Evolutionary conservation across 2,113 vertebrate species (phyloP).

Genomic region (Anguilla rostrata): DNA sequence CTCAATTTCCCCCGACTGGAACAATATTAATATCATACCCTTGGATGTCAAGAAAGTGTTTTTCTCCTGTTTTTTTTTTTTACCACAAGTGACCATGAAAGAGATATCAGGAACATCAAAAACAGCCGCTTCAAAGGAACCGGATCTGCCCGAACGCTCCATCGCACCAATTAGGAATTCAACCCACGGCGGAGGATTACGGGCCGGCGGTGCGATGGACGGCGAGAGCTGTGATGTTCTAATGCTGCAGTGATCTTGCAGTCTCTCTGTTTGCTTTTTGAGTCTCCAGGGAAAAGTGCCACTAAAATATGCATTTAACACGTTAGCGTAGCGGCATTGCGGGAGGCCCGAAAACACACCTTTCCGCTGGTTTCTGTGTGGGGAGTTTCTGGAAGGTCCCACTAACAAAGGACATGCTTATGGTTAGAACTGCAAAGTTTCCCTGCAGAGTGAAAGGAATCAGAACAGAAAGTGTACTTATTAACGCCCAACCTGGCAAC

Average conservation of each 20-base stretch:
- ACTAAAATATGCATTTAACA: slow-evolving; percentile 9
- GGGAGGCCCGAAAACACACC: not conserved
- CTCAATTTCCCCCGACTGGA: slow-evolving; percentile 37
- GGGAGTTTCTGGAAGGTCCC: not conserved
- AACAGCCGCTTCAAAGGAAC: slow-evolving; percentile 33
- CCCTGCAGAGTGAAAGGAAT: not conserved
- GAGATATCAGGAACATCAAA: slow-evolving; percentile 37
- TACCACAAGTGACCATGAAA: slow-evolving; percentile 45
- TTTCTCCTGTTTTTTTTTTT: slow-evolving; percentile 24
- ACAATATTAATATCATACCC: slow-evolving; percentile 46
- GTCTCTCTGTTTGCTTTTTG: not conserved
- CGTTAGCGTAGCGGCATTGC: not conserved
- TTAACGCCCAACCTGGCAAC: not conserved
- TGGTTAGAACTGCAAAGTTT: not conserved
- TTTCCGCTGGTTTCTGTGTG: not conserved
- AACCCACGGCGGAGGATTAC: slow-evolving; percentile 25
- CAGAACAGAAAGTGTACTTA: not conserved
- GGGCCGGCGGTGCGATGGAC: slow-evolving; percentile 19
- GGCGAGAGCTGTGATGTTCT: slow-evolving; percentile 12
- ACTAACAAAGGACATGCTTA: not conserved
- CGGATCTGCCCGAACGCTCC: slow-evolving; percentile 17
- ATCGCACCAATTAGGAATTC: slow-evolving; percentile 44
- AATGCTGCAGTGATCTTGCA: slow-evolving; percentile 10
- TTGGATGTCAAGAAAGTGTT: slow-evolving; percentile 35
- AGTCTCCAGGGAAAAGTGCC: not conserved